Evolutionary conservation across 2,797 vertebrate species (phyloP), one percentile per base, ranked within the genome.

Genomic region (Lepidocolaptes lacrymiger): DNA sequence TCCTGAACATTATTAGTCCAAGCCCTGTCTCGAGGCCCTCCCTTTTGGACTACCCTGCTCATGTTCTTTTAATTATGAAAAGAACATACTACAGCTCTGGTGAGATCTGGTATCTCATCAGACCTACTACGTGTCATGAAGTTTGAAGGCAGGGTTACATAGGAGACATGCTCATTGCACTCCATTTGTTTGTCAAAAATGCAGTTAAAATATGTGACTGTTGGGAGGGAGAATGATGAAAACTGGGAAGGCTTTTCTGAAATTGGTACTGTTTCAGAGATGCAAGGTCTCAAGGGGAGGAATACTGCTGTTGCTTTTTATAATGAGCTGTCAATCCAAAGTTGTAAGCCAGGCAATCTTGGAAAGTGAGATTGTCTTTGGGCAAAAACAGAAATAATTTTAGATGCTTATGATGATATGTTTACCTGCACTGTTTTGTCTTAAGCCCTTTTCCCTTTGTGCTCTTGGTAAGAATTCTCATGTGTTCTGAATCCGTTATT

Each of bases 201-300:
- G 20, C 22, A 78, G 86, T 73, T 73, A 46, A 95, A 95, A 55
- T 89, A 85, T 88, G 56, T 84, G 66, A 78, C 62, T 78, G 0
- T 43, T 82, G 69, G 76, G 85, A 94, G 27, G 37, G n/a, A 89
- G 24, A 52, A 52, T 9, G 48, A 69, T 82, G 69, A 91, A 89
- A 88, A 89, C 66, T 88, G 69, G 51, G 59, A 91, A 55, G 39
- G 19, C 43, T 36, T 95, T 86, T 93, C 66, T 91, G 74, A 86
- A 84, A 67, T 26, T 44, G 52, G 24, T 69, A 26, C 73, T 49
- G 37, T 81, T 92, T 91, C 69, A 86, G 73, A 86, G 82, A 69
- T 54, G 18, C 36, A 62, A 55, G 51, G 46, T 74, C 87, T 89
- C 89, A 66, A 81, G 52, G 36, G 72, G 34, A 66, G 14, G 78